A percentile compares a stretch with the other conserved stretches of the same genome.
Evolutionary conservation across 2,113 vertebrate species (phyloP).

Genomic region (Urocynchramus pylzowi): DNA sequence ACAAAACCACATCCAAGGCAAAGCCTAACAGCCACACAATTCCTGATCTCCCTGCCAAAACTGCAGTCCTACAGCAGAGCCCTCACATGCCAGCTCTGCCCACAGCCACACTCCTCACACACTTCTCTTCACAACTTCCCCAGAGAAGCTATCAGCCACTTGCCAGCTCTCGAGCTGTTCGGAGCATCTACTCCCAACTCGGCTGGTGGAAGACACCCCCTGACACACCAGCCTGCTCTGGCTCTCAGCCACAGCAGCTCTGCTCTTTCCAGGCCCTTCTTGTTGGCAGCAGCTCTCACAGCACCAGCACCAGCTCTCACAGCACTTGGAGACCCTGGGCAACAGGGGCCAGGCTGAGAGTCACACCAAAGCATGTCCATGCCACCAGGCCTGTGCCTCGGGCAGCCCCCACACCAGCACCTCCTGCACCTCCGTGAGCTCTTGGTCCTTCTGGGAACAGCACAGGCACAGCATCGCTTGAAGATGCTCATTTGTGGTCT

Average conservation of each 20-base stretch:
- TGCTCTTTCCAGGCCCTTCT: not conserved
- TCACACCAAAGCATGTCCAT: not conserved
- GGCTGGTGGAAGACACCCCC: not conserved
- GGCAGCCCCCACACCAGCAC: not conserved
- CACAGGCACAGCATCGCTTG: accelerated
- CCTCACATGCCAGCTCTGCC: not conserved
- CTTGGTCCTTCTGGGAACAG: not conserved
- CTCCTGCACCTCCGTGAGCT: accelerated
- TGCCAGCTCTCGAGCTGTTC: accelerated
- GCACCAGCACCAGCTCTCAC: not conserved
- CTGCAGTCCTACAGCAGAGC: not conserved
- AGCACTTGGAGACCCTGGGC: accelerated
- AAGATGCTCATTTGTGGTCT: not conserved
- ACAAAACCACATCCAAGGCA: not conserved
- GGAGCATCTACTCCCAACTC: not conserved
- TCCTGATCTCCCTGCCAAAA: not conserved
- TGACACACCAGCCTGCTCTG: not conserved
- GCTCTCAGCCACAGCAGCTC: not conserved
- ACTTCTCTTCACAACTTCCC: not conserved
- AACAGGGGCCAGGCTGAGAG: not conserved
- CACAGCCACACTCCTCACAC: not conserved
- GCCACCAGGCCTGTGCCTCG: not conserved
- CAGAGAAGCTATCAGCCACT: not conserved
- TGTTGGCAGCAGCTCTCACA: not conserved
- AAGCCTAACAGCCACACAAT: not conserved